phyloP scores from a whole-genome alignment of 1,140 invertebrate species.

The Trachymyrmex septentrionalis region DNA sequence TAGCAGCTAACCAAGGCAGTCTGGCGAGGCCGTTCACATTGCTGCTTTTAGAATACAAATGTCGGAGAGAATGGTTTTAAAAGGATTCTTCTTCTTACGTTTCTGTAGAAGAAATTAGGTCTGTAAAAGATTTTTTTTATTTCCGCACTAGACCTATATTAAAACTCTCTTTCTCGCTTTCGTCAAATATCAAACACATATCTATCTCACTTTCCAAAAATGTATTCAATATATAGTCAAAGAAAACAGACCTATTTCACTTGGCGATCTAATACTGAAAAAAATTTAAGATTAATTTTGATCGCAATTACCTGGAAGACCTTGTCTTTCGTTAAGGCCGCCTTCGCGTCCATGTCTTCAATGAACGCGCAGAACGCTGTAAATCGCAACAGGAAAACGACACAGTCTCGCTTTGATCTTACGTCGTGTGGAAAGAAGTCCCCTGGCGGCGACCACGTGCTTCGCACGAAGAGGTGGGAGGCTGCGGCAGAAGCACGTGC shows the following conservation, averaged over 20 bases:
- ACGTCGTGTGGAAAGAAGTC: constrained; percentile 33
- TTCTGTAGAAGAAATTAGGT: neutral
- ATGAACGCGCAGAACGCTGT: neutral
- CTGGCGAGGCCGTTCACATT: constrained; percentile 66
- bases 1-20: constrained; percentile 61
- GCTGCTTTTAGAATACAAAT: neutral
- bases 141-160: too few relatives aligned
- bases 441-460: constrained; percentile 63
- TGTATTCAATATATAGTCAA: too few relatives aligned
- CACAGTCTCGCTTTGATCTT: constrained; percentile 45
- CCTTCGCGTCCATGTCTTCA: neutral
- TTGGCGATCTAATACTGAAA: neutral
- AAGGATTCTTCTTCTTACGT: neutral
- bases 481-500: constrained; percentile 64
- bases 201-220: too few relatives aligned
- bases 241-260: neutral
- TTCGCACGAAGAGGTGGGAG: constrained; percentile 43
- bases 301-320: neutral
- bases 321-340: neutral
- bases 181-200: too few relatives aligned
- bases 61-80: neutral
- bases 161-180: too few relatives aligned
- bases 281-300: neutral
- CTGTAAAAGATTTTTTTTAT: too few relatives aligned
- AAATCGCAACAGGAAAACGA: neutral